phyloP scores from a whole-genome alignment of 2,797 vertebrate species.

The Scyliorhinus canicula region DNA sequence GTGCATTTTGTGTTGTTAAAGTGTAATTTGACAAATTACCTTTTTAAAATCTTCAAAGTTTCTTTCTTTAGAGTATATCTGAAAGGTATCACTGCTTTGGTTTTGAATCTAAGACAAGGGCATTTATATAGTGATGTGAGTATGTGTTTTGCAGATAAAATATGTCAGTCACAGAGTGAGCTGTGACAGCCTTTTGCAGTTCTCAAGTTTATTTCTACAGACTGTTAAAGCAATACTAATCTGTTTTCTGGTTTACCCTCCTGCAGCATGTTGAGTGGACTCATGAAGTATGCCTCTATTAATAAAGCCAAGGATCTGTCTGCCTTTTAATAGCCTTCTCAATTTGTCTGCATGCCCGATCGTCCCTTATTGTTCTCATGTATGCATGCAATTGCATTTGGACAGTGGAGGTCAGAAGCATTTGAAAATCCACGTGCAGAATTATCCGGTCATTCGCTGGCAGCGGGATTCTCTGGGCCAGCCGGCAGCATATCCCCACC shows the following conservation, averaged over 20 bases:
- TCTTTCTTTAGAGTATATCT: neutral
- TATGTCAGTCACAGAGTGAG: neutral
- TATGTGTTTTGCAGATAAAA: neutral
- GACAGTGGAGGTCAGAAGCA: no score
- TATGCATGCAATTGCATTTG: no score
- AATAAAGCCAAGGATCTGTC: no score
- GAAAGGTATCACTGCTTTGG: neutral
- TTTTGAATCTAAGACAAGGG: neutral
- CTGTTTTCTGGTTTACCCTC: neutral
- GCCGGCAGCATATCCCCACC: no score
- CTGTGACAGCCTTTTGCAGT: neutral
- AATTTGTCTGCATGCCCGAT: no score
- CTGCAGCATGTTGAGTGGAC: neutral
- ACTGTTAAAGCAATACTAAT: neutral
- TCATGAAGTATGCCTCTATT: neutral
- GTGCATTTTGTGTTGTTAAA: neutral
- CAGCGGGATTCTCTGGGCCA: no score
- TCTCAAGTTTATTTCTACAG: neutral
- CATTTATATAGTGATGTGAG: neutral
- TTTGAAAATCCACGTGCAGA: no score
- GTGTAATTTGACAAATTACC: neutral
- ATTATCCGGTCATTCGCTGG: no score
- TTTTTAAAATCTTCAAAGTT: neutral
- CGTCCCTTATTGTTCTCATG: no score
- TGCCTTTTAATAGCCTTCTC: no score